Percentiles rank a stretch among this genome's conserved stretches.
Evolutionary conservation across 2,888 invertebrate species (phyloP).

Genomic region (Macropis europaea): DNA sequence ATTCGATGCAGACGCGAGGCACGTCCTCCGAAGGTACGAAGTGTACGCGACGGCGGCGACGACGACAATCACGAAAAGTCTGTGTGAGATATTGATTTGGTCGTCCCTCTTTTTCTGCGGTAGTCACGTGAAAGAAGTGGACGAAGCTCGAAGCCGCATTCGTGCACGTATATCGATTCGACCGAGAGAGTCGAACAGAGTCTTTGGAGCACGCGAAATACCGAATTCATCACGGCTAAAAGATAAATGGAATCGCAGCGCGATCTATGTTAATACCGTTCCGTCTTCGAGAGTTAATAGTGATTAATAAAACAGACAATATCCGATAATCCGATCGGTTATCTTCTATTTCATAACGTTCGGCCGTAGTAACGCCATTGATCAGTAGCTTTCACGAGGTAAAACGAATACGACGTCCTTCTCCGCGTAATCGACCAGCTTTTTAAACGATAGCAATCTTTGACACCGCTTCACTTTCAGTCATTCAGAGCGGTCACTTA

Average conservation of each 20-base stretch:
- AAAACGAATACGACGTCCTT: too few species aligned
- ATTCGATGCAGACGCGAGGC: conserved; percentile 18
- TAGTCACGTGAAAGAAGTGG: conserved; percentile 69
- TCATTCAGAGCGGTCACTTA: background rate
- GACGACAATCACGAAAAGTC: conserved; percentile 59
- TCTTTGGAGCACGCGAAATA: conserved; percentile 47
- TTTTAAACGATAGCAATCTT: too few species aligned
- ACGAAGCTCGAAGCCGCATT: conserved; percentile 69
- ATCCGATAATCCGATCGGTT: too few species aligned
- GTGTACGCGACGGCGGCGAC: conserved; percentile 35
- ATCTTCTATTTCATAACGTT: too few species aligned
- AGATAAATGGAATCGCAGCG: conserved; percentile 8
- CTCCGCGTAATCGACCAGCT: too few species aligned
- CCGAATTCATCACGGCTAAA: conserved; percentile 28
- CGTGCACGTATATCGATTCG: conserved; percentile 69
- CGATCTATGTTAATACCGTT: background rate
- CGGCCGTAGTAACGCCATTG: too few species aligned
- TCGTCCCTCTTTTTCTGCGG: conserved; percentile 67
- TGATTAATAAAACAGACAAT: conserved; percentile 21
- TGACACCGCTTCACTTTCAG: background rate
- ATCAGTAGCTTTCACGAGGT: too few species aligned
- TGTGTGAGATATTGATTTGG: conserved; percentile 67
- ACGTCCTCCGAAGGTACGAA: conserved; percentile 34
- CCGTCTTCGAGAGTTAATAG: conserved; percentile 10
- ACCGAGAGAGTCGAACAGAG: conserved; percentile 50